These are phyloP conservation scores for Parasteatoda lunata DNA, from an alignment of 2,888 invertebrate species.

Conservation along the genomic window DNA sequence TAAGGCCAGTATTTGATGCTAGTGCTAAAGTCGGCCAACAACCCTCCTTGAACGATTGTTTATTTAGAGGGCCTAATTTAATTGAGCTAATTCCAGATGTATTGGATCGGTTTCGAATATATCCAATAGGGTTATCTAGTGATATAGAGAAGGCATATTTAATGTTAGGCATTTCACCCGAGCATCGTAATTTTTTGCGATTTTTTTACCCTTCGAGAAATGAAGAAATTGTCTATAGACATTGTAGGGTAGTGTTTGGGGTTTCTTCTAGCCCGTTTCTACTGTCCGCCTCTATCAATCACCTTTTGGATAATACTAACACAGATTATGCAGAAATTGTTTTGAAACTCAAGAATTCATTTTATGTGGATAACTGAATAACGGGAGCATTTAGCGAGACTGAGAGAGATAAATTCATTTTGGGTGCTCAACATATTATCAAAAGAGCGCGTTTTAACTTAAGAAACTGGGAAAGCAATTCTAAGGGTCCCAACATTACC, in stretches of 20 bases:
- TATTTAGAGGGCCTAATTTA: constrained; percentile 8
- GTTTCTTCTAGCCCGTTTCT: background rate
- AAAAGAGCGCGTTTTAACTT: background rate
- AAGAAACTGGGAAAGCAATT: constrained; percentile 1
- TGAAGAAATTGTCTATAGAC: background rate
- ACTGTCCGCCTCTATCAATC: background rate
- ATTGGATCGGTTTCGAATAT: constrained; percentile 9
- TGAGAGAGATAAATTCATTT: background rate
- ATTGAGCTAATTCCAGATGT: constrained; percentile 13
- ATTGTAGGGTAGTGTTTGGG: constrained; percentile 24
- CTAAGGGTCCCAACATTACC: background rate
- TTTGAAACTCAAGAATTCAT: background rate
- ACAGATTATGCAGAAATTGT: background rate
- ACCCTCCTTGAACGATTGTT: constrained; percentile 8
- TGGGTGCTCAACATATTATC: background rate
- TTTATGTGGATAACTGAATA: constrained; percentile 19
- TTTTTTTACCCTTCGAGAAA: background rate
- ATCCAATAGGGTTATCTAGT: constrained; percentile 6
- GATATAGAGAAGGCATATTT: constrained; percentile 25
- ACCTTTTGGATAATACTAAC: background rate
- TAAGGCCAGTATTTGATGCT: constrained; percentile 28
- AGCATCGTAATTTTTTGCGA: constrained; percentile 16
- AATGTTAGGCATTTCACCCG: background rate
- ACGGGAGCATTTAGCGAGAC: background rate
- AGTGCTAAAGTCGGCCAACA: background rate